Evolutionary conservation across 2,888 invertebrate species (phyloP).

Genomic region (Galerucella pusilla): DNA sequence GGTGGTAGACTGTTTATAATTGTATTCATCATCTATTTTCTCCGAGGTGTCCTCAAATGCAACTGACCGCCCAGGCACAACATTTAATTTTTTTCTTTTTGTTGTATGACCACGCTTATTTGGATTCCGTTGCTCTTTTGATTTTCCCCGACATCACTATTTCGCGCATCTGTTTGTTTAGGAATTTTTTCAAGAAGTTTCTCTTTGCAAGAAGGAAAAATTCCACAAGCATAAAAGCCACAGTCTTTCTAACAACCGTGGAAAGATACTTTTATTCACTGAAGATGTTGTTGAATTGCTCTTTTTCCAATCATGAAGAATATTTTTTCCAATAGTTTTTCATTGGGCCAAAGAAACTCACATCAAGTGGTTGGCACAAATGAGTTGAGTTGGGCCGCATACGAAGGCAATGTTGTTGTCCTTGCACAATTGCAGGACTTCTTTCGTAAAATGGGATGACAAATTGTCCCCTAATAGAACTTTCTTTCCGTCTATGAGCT

Average conservation of each 20-base stretch:
- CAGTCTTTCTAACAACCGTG: conserved; percentile 5
- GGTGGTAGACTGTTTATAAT: background rate
- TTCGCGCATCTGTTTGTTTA: background rate
- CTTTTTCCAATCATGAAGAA: conserved; percentile 7
- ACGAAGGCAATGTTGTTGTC: conserved; percentile 9
- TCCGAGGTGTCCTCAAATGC: background rate
- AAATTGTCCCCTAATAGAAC: background rate
- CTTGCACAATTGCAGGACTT: conserved; percentile 6
- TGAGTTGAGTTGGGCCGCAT: conserved; percentile 7
- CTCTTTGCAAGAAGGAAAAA: conserved; percentile 4
- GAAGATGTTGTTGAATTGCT: conserved; percentile 9
- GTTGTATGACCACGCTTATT: background rate
- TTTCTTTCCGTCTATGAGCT: conserved; percentile 4
- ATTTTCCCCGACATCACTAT: background rate
- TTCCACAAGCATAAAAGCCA: conserved; percentile 5
- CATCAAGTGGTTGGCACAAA: conserved; percentile 18
- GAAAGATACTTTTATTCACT: background rate
- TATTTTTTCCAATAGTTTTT: conserved; percentile 6
- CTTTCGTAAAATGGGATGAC: conserved; percentile 1
- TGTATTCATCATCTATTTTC: background rate
- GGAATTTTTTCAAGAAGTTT: conserved; percentile 2
- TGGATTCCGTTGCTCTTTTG: background rate
- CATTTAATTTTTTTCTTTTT: conserved; percentile 1
- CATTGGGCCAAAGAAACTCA: conserved; percentile 13
- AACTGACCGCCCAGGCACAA: conserved; percentile 1